Conservation (phyloP, 2,797 vertebrate genomes). For the Knipowitschia caucasica region DNA sequence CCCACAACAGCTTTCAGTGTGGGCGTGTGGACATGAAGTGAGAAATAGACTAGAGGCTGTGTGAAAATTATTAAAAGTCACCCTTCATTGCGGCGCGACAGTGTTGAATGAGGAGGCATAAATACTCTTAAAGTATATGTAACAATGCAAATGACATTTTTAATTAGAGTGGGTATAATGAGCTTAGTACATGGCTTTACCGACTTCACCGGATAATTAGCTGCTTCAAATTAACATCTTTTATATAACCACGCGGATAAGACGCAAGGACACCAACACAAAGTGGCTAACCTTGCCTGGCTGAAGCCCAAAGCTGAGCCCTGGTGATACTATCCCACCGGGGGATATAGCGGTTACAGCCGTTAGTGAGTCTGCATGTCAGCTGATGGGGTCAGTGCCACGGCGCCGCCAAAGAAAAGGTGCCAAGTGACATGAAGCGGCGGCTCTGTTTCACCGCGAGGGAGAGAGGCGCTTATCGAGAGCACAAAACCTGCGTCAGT, state of each 20-base stretch:
- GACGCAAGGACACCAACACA: conserved; percentile 10
- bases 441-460: conserved; percentile 64
- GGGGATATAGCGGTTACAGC: conserved; percentile 50
- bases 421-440: conserved; percentile 57
- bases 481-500: conserved; percentile 50
- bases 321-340: conserved; percentile 49
- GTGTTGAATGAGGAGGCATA: conserved; percentile 19
- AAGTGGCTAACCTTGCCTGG: conserved; percentile 21
- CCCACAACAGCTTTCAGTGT: conserved; percentile 60
- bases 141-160: conserved; percentile 10
- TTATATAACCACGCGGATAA: conserved; percentile 9
- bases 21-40: conserved; percentile 59
- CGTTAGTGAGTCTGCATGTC: conserved; percentile 59
- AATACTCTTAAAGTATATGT: conserved; percentile 2
- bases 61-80: conserved; percentile 59
- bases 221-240: conserved; percentile 5
- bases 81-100: conserved; percentile 35
- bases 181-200: conserved; percentile 2
- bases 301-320: conserved; percentile 33
- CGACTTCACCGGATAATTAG: conserved; percentile 5
- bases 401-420: conserved; percentile 58
- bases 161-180: conserved; percentile 11
- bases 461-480: conserved; percentile 50
- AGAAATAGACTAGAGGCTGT: conserved; percentile 64
- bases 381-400: conserved; percentile 44